A percentile compares a stretch with the other conserved stretches of the same genome.
These are phyloP conservation scores for Eospalax fontanierii DNA, from an alignment of 2,797 vertebrate genomes.

Conservation along the genomic window DNA sequence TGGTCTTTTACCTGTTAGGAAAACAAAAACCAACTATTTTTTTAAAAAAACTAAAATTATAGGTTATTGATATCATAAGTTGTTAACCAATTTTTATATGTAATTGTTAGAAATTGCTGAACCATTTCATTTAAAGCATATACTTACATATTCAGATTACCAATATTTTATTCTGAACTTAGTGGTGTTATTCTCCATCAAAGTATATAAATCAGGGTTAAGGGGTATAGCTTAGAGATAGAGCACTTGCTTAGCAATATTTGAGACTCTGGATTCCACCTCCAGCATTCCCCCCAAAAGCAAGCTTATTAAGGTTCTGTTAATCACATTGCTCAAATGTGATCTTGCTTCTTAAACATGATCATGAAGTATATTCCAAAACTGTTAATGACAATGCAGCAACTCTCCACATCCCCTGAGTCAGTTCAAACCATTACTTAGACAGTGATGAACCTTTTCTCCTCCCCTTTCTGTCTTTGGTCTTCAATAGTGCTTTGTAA, in stretches of 20 bases:
- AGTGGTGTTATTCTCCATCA: background rate
- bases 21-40: background rate
- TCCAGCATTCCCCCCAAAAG: too few relatives aligned
- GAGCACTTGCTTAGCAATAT: background rate
- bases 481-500: constrained; percentile 20
- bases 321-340: background rate
- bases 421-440: background rate
- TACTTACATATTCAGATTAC: background rate
- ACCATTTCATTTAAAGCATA: too few relatives aligned
- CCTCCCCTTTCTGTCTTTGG: constrained; percentile 26
- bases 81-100: too few relatives aligned
- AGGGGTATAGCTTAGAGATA: background rate
- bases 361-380: background rate
- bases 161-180: background rate
- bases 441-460: background rate
- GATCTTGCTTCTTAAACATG: background rate
- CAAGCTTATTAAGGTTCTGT: too few relatives aligned
- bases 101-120: too few relatives aligned
- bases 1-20: background rate
- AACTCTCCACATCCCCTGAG: background rate
- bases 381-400: background rate
- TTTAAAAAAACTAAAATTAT: too few relatives aligned
- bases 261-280: too few relatives aligned
- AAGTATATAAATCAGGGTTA: background rate
- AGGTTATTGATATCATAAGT: too few relatives aligned